Conservation (phyloP, 2,888 invertebrate species). For the Nebria salina region DNA sequence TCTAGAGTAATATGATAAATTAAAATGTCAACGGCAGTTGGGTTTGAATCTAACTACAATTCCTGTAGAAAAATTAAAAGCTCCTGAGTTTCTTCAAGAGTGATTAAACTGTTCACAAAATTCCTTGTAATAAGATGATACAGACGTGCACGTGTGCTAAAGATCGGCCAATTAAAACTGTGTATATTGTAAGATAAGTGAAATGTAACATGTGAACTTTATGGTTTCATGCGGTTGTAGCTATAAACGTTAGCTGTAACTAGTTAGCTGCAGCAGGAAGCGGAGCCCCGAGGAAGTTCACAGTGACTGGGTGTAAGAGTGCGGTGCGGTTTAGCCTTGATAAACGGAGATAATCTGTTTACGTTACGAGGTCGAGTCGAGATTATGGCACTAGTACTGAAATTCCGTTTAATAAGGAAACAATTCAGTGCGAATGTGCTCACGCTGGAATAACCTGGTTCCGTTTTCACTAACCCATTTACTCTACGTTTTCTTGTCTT, state of each 20-base stretch:
- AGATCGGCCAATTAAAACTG: neutral
- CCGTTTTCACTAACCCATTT: neutral
- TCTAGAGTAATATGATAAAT: too few species aligned
- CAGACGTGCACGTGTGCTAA: neutral
- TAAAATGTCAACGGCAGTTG: too few species aligned
- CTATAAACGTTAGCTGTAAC: neutral
- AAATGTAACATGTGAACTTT: neutral
- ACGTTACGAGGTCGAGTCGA: slow-evolving; percentile 1
- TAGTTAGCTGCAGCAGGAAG: neutral
- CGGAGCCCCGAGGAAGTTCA: neutral
- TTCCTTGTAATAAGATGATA: neutral
- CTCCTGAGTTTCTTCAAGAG: neutral
- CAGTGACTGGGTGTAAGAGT: neutral
- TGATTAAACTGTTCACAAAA: neutral
- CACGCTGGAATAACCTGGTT: neutral
- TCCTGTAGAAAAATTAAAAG: too few species aligned
- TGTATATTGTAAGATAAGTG: neutral
- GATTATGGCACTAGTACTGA: neutral
- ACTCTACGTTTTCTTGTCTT: neutral
- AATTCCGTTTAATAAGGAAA: slow-evolving; percentile 1
- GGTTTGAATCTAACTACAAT: too few species aligned
- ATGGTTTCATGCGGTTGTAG: neutral
- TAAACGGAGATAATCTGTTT: neutral
- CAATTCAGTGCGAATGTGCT: neutral
- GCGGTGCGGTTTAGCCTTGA: neutral